A percentile compares a stretch with the other conserved stretches of the same genome.
Evolutionary conservation across 1,140 invertebrate genomes (phyloP).

Genomic region (Drosophila triauraria): DNA sequence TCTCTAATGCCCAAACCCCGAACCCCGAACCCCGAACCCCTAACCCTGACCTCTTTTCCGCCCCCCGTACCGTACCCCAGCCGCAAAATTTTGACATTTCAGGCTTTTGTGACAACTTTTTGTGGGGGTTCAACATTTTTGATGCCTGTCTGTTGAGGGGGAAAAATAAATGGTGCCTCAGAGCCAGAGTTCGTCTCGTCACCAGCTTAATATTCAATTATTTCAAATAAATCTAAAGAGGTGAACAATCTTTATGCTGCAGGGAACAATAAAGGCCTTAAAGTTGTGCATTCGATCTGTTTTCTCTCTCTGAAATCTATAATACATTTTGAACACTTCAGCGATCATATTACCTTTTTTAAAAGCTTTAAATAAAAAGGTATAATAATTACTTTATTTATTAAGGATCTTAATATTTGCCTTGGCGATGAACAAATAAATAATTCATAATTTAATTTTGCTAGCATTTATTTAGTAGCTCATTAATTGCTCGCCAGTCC

Average conservation of each 20-base stretch:
- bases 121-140: constrained; percentile 27
- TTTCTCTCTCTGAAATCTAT: no score
- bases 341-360: no score
- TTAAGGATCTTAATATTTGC: no score
- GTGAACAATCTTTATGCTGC: background rate
- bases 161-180: constrained; percentile 14
- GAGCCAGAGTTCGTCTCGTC: constrained; percentile 4
- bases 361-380: background rate
- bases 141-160: constrained; percentile 40
- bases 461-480: no score
- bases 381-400: no score
- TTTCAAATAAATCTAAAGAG: constrained; percentile 40
- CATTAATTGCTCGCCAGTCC: no score
- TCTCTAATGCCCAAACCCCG: constrained; percentile 29
- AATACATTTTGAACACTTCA: background rate
- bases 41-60: background rate
- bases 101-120: constrained; percentile 59
- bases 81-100: constrained; percentile 40
- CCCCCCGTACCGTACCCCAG: background rate
- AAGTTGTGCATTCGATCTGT: background rate
- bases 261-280: background rate
- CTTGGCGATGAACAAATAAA: no score
- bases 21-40: constrained; percentile 2
- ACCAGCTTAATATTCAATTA: constrained; percentile 68
- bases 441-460: no score